These are phyloP conservation scores for Gavia stellata DNA, from an alignment of 2,113 vertebrate genomes.

Conservation along the genomic window DNA sequence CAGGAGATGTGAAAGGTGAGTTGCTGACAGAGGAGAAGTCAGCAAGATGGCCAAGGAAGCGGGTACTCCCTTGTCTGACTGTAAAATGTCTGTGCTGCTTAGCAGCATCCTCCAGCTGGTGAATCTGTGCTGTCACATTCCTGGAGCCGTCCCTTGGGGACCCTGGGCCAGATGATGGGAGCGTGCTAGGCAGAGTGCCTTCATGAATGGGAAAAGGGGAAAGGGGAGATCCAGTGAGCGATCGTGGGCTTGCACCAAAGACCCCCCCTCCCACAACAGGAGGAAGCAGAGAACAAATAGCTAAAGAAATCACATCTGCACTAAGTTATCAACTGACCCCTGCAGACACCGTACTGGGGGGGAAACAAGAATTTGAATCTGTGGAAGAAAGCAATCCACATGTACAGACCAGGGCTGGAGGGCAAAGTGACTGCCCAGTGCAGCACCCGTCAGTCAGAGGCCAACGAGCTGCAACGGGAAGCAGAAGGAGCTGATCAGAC, in stretches of 20 bases:
- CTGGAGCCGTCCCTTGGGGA: background rate
- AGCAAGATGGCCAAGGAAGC: background rate
- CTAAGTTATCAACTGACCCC: background rate
- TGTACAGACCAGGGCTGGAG: background rate
- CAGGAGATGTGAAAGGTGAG: background rate
- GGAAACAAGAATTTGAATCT: background rate
- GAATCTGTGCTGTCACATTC: background rate
- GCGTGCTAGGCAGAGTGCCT: background rate
- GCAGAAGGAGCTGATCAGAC: background rate
- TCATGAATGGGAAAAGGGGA: background rate
- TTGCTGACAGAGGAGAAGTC: background rate
- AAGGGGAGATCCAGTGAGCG: background rate
- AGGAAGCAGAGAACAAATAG: background rate
- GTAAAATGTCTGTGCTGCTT: background rate
- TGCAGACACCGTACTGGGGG: rapidly evolving
- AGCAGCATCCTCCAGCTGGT: background rate
- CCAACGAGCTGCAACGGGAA: rapidly evolving
- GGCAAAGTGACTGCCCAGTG: background rate
- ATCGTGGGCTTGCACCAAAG: background rate
- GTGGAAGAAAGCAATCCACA: background rate
- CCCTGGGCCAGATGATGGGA: background rate
- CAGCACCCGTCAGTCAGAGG: background rate
- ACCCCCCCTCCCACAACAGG: background rate
- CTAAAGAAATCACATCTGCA: background rate
- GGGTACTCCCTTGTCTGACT: background rate